Evolutionary conservation across 2,113 vertebrate species (phyloP), one percentile per base, ranked within the genome.

Genomic region (Athene noctua): DNA sequence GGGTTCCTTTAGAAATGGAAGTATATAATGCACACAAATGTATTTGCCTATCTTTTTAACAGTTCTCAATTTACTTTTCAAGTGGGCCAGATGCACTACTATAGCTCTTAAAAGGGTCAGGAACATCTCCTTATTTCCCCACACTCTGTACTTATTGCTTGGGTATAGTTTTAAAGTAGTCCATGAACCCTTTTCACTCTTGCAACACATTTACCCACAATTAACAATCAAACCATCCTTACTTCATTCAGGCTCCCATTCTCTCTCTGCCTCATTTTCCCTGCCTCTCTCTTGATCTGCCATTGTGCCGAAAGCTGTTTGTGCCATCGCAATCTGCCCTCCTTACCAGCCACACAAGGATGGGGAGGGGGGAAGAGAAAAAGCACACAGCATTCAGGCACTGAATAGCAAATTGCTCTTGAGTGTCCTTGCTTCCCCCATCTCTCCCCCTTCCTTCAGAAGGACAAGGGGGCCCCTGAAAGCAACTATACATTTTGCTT

Each of bases 401-500:
- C 98, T 99, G 99, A 99, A 99, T 99, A 99, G 99, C 99, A 99
- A 99, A 99, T 99, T 99, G 98, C 98, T 99, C 98, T 99, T 99
- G 99, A 99, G 99, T 99, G 99, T 99, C 98, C 99, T 99, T 99
- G 98, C 98, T 98, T 98, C 98, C 97, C 97, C 96, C 96, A 19
- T 86, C 88, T 51, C 94, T 92, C 96, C 96, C 93, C 91, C 97
- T 98, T 97, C 98, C 98, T 96, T 79, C 62, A 96, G 98, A 98
- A 98, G 98, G 98, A 98, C 98, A 98, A 98, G 98, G 98, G 98
- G 98, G 98, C 97, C 98, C 98, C 99, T 99, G 99, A 99, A 99
- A 99, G 99, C 99, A 98, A 98, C 98, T 98, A 99, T 98, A 99
- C 99, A 99, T 99, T 98, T 99, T 99, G 98, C 99, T 97, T 98